A percentile compares a stretch with the other conserved stretches of the same genome.
These are phyloP conservation scores for Polypterus bichir DNA, from an alignment of 2,113 vertebrate genomes.

Conservation along the genomic window DNA sequence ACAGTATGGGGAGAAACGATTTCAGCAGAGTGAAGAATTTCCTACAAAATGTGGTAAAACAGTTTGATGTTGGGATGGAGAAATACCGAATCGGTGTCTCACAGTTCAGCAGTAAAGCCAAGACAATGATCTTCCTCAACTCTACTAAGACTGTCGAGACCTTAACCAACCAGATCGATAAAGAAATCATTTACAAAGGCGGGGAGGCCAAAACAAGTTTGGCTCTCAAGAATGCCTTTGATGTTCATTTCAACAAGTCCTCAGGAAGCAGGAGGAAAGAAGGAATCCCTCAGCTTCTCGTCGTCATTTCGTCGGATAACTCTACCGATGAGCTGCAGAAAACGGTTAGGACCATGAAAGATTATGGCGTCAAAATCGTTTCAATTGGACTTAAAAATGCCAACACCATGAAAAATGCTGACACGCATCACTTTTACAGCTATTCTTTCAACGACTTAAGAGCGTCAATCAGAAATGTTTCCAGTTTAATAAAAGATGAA, in stretches of 20 bases:
- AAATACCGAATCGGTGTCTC: slow-evolving; percentile 34
- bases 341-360: slow-evolving; percentile 18
- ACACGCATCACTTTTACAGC: slow-evolving; percentile 28
- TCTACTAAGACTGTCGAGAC: slow-evolving; percentile 26
- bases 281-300: slow-evolving; percentile 33
- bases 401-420: slow-evolving; percentile 21
- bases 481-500: slow-evolving; percentile 21
- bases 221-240: slow-evolving; percentile 25
- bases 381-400: slow-evolving; percentile 27
- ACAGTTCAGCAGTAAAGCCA: slow-evolving; percentile 29
- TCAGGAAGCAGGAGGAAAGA: neutral
- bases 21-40: slow-evolving; percentile 28
- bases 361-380: slow-evolving; percentile 34
- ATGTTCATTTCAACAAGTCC: slow-evolving; percentile 24
- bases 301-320: slow-evolving; percentile 32
- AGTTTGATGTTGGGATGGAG: slow-evolving; percentile 23
- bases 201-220: slow-evolving; percentile 27
- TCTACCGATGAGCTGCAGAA: slow-evolving; percentile 35
- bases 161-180: slow-evolving; percentile 38
- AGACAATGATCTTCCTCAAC: slow-evolving; percentile 28
- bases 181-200: slow-evolving; percentile 22
- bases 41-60: slow-evolving; percentile 25
- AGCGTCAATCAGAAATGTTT: slow-evolving; percentile 28
- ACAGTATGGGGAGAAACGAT: slow-evolving; percentile 12
- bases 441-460: slow-evolving; percentile 23